These are phyloP conservation scores for Cyprinus carpio DNA, from an alignment of 2,113 vertebrate species.

Conservation along the genomic window DNA sequence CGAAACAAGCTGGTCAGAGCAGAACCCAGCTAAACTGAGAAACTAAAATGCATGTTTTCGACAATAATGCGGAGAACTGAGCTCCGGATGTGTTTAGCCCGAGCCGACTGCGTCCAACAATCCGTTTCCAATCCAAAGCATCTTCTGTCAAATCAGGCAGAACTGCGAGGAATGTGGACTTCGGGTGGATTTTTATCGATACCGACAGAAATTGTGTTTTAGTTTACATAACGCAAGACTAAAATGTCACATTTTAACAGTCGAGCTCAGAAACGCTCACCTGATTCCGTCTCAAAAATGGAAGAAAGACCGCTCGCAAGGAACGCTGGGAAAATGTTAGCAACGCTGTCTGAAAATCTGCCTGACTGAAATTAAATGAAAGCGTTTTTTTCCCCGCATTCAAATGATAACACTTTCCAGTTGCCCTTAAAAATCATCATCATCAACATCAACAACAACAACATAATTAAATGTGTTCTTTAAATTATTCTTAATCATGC, in stretches of 20 bases:
- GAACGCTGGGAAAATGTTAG: slow-evolving; percentile 47
- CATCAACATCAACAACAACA: neutral
- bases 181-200: neutral
- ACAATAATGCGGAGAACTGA: neutral
- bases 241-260: slow-evolving; percentile 9
- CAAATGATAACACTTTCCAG: neutral
- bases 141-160: neutral
- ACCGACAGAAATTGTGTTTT: neutral
- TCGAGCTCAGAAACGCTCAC: slow-evolving; percentile 10
- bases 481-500: neutral
- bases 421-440: neutral
- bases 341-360: slow-evolving; percentile 1
- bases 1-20: neutral
- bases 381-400: too few species aligned
- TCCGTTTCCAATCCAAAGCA: slow-evolving; percentile 10
- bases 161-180: neutral
- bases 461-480: neutral
- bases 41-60: too few species aligned
- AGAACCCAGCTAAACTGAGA: neutral
- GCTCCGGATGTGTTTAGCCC: neutral
- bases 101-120: neutral
- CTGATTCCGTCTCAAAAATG: slow-evolving; percentile 50
- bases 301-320: slow-evolving; percentile 44
- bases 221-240: neutral
- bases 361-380: slow-evolving; percentile 42